phyloP scores from a whole-genome alignment of 2,797 vertebrate genomes.

The Spea hammondii region DNA sequence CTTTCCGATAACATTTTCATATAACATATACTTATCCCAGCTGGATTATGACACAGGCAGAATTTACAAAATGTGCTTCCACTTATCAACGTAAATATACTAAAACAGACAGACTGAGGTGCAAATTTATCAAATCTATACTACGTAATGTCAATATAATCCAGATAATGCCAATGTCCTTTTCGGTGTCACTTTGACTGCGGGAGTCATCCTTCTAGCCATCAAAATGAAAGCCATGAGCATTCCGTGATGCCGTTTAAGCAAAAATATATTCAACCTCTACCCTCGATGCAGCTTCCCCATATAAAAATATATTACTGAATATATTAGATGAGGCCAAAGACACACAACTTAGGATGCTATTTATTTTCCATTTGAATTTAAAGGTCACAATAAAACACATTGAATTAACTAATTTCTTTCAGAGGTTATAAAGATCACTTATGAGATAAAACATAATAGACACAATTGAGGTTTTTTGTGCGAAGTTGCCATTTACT shows the following conservation, averaged over 20 bases:
- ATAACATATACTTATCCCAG: not conserved
- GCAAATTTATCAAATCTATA: not conserved
- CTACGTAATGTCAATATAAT: not conserved
- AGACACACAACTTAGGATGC: slow-evolving; percentile 5
- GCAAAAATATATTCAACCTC: slow-evolving; percentile 26
- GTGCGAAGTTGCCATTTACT: not conserved
- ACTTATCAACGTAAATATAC: not conserved
- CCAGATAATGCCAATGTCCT: not conserved
- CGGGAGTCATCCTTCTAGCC: not conserved
- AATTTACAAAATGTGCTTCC: slow-evolving; percentile 4
- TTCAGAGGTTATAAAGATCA: slow-evolving; percentile 5
- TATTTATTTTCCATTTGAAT: slow-evolving; percentile 25
- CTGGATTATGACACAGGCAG: slow-evolving; percentile 7
- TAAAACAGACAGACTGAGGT: slow-evolving; percentile 3
- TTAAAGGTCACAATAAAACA: slow-evolving; percentile 15
- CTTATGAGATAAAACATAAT: slow-evolving; percentile 14
- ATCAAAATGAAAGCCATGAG: not conserved
- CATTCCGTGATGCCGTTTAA: not conserved
- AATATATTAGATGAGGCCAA: slow-evolving; percentile 20
- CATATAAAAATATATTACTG: slow-evolving; percentile 13
- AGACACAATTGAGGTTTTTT: not conserved
- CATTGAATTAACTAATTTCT: slow-evolving; percentile 20
- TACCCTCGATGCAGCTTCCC: not conserved
- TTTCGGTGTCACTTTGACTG: slow-evolving; percentile 6
- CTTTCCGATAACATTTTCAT: slow-evolving; percentile 1